Evolutionary conservation across 2,113 vertebrate species (phyloP), one percentile per base, ranked within the genome.

Genomic region (Octodon degus): DNA sequence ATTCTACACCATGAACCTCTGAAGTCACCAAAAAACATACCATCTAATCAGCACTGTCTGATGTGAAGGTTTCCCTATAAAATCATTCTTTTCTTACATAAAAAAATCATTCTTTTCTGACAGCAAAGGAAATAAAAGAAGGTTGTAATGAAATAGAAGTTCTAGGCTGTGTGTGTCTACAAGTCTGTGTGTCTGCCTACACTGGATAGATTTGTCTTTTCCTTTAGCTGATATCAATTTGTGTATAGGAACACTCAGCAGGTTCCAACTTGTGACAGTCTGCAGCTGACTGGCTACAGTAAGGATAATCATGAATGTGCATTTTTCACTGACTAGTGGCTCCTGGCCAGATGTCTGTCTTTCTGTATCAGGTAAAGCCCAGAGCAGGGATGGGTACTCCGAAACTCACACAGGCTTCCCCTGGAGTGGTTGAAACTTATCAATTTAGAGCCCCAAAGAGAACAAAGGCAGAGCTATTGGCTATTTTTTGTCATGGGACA

Each of bases 251-350:
- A 90, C 60, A 62, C 58, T 74, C 68, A 79, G 97, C 95, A 93
- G 97, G 93, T 94, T 95, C 84, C 86, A 79, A 5, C 37, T 76
- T 86, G 89, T 76, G 96, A 95, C 91, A 77, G 77, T 96, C 62
- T 55, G 72, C 94, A 74, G 95, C 95, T 94, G 93, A 87, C 74
- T 62, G 93, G 94, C 83, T 86, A 63, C 86, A 79, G 96, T 76
- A 91, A 90, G 0, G 79, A 68, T 77, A 25, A 87, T 34, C 74
- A 43, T 55, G 34, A 63, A 76, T 62, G 58, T 40, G 89, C 47
- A 0, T 53, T 81, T 91, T 81, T 93, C 82, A 60, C 95, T 86
- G 92, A 94, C 37, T 86, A 80, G 50, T 12, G 91, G 87, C 90
- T 90, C 63, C 10, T 17, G 24, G 93, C 84, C 93, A 79, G 94